These are phyloP conservation scores for Crambe crambe DNA, from an alignment of 37 sponge, comb jelly and placozoan species.

Conservation along the genomic window DNA sequence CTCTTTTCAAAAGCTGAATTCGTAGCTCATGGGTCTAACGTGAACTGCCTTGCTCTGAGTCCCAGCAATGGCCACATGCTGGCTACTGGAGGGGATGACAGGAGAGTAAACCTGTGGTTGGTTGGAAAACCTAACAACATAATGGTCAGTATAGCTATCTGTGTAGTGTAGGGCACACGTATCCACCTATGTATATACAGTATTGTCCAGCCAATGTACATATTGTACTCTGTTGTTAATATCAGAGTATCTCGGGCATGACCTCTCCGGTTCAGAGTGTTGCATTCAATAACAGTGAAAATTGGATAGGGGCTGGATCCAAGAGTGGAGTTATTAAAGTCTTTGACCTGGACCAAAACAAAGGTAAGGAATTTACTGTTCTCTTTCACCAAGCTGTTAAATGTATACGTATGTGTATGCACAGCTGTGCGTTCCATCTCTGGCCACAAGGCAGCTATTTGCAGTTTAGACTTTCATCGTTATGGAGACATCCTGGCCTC, in stretches of 20 bases:
- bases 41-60: conserved; percentile 86
- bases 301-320: conserved; percentile 87
- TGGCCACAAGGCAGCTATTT: conserved; percentile 88
- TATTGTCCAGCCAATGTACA: background rate
- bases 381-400: background rate
- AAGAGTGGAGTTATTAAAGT: conserved; percentile 92
- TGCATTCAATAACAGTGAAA: conserved; percentile 82
- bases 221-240: background rate
- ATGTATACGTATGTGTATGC: background rate
- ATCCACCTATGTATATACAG: background rate
- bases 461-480: conserved; percentile 89
- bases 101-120: conserved; percentile 88
- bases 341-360: conserved; percentile 86
- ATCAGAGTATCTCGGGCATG: conserved; percentile 86
- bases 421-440: conserved; percentile 88
- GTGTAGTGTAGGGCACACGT: background rate
- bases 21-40: conserved; percentile 87
- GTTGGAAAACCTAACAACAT: conserved; percentile 79
- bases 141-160: conserved; percentile 29
- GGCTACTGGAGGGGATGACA: conserved; percentile 98
- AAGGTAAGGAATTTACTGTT: conserved; percentile 38
- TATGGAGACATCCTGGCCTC: conserved; percentile 97
- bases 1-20: conserved; percentile 74
- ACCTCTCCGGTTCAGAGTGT: conserved; percentile 94
- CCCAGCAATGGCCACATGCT: conserved; percentile 82